Evolutionary conservation across 37 sponge, comb jelly and placozoan species (phyloP), one percentile per base, ranked within the genome.

Genomic region (Cliona cf. orientalis): DNA sequence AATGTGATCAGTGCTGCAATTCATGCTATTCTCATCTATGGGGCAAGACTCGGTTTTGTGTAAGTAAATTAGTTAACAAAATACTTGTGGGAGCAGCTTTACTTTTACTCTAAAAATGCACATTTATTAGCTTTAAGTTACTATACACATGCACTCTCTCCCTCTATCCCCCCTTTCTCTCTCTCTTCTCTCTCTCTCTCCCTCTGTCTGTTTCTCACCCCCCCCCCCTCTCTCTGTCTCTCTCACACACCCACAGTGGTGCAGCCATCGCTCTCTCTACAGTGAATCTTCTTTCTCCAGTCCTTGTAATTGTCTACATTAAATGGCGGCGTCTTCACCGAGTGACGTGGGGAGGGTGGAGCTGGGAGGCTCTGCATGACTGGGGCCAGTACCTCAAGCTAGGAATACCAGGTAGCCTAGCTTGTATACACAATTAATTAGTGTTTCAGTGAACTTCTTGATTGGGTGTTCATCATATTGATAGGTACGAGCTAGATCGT

Each of bases 301-400:
- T 85, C 9, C 29, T 85, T n/a, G 17, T 85, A 36, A 9, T 85
- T n/a, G 37, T 58, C 5, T 77, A 69, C 62, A 69, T 78, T 12
- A 26, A 71, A 46, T 3, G 58, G 19, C 31, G 86, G 35, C 39
- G 44, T 41, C 71, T 69, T 14, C 78, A 85, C 58, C 42, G 45
- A 40, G 32, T 71, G 44, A 85, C 78, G 25, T 85, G 86, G 86
- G 71, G 44, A 14, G 89, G 89, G 29, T 89, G 89, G 89, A 83
- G 73, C 33, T 75, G 64, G 63, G 89, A 83, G 36, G 42, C 78
- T 64, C 63, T 89, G 44, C 32, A 43, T 6, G 79, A 72, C 23
- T 87, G 87, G 87, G 36, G 55, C 0, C 74, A 82, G 53, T 73
- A 64, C 63, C 4, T 72, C 46, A 26, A 38, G 1, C 38, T 82